These are phyloP conservation scores for Onthophagus sagittarius DNA, from an alignment of 2,888 invertebrate species.

Conservation along the genomic window DNA sequence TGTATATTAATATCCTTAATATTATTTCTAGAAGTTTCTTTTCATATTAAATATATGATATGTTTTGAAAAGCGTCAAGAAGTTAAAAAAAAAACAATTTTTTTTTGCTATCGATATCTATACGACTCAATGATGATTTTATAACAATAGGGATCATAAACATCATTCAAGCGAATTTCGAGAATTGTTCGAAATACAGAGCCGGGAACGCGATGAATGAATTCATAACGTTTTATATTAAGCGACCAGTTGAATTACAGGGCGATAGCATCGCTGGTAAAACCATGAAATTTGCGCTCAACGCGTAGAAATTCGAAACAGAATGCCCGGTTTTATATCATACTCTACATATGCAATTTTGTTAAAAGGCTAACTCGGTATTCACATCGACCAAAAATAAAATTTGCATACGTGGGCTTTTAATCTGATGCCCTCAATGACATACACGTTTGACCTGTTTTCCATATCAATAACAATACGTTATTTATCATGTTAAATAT, in stretches of 20 bases:
- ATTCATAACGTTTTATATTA: background rate
- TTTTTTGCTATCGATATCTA: no score
- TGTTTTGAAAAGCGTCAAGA: no score
- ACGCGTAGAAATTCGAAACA: background rate
- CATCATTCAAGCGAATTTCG: no score
- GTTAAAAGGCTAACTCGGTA: background rate
- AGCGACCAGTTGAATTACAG: background rate
- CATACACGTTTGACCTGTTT: background rate
- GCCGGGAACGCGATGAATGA: background rate
- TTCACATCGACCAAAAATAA: background rate
- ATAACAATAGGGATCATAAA: no score
- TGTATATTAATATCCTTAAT: no score
- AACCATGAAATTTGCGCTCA: background rate
- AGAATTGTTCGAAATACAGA: no score
- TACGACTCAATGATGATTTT: no score
- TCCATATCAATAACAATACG: no score
- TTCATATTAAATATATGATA: no score
- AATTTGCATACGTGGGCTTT: background rate
- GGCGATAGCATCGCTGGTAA: background rate
- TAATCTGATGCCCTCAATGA: background rate
- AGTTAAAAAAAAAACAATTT: no score
- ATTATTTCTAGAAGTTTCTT: no score
- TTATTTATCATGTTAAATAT: no score
- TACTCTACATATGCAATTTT: background rate
- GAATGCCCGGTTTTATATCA: background rate